Conservation (phyloP, 1,140 invertebrate genomes). For the Lepidostoma basale region DNA sequence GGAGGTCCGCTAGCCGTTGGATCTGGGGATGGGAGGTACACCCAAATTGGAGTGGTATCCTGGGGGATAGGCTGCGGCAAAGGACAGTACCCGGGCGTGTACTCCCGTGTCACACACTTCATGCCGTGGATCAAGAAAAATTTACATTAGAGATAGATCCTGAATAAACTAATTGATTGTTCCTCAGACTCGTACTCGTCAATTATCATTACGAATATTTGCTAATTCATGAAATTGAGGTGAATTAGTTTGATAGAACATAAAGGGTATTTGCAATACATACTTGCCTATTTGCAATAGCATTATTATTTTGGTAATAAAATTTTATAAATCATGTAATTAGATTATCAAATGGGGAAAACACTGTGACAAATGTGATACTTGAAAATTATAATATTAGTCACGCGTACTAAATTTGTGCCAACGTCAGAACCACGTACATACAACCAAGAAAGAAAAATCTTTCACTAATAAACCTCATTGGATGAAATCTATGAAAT, state of each 20-base stretch:
- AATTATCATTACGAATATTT: neutral
- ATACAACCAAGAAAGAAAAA: no score
- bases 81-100: conserved; percentile 89
- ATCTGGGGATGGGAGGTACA: conserved; percentile 74
- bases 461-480: no score
- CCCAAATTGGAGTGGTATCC: conserved; percentile 87
- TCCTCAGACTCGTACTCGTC: no score
- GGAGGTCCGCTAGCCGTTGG: conserved; percentile 88
- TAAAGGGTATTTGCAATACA: neutral
- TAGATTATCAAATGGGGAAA: no score
- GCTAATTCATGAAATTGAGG: no score
- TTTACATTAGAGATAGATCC: no score
- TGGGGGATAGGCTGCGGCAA: conserved; percentile 95
- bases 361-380: no score
- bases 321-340: neutral
- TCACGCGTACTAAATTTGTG: no score
- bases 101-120: conserved; percentile 72
- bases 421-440: no score
- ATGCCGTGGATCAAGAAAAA: conserved; percentile 61
- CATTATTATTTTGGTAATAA: neutral
- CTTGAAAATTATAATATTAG: no score
- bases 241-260: neutral
- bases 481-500: no score
- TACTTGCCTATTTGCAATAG: neutral
- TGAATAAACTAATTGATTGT: no score